A percentile compares a stretch with the other conserved stretches of the same genome.
Evolutionary conservation across 2,113 vertebrate genomes (phyloP).

Genomic region (Oreochromis aureus): DNA sequence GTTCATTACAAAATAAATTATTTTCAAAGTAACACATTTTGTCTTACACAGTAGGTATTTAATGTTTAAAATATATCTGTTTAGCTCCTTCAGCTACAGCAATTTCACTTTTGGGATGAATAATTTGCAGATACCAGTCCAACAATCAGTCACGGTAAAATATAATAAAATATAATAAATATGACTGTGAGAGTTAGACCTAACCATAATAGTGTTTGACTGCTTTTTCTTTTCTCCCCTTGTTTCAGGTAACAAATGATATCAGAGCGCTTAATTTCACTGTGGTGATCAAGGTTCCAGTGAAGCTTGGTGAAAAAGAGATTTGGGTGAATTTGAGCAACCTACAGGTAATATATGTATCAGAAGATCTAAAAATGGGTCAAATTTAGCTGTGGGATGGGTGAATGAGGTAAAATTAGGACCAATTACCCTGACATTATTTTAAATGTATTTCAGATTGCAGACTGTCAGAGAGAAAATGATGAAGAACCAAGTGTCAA

Average conservation of each 20-base stretch:
- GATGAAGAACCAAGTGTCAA: too few species aligned
- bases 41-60: background rate
- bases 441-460: too few species aligned
- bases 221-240: background rate
- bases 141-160: slow-evolving; percentile 67
- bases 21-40: background rate
- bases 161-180: background rate
- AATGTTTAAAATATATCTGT: background rate
- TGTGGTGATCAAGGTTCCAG: slow-evolving; percentile 68
- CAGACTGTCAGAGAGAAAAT: too few species aligned
- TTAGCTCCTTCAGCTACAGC: slow-evolving; percentile 71
- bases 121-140: slow-evolving; percentile 46
- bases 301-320: slow-evolving; percentile 50
- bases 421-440: too few species aligned
- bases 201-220: background rate
- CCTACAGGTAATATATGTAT: too few species aligned
- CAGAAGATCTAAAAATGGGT: too few species aligned
- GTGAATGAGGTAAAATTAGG: too few species aligned
- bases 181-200: background rate
- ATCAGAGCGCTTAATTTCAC: slow-evolving; percentile 56
- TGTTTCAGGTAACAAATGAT: slow-evolving; percentile 69
- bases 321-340: slow-evolving; percentile 6
- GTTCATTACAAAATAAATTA: background rate
- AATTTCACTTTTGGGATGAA: slow-evolving; percentile 69
- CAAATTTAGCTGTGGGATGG: too few species aligned